A percentile compares a stretch with the other conserved stretches of the same genome.
Conservation (phyloP, 1,140 invertebrate species). For the Drosophila ficusphila region DNA sequence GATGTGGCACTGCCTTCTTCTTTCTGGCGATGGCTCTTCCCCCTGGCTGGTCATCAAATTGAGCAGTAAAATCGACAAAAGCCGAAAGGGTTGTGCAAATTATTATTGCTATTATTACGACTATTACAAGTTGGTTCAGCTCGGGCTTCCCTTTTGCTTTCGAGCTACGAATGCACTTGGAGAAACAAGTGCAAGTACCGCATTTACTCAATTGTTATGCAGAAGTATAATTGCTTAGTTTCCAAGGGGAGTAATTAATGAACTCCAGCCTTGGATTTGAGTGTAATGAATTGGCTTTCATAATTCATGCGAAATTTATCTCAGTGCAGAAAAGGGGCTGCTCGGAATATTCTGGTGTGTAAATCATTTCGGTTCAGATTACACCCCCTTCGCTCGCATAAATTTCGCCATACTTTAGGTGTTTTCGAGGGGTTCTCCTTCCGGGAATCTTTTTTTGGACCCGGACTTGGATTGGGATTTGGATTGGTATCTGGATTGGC, state of each 20-base stretch:
- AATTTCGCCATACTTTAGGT: conserved; percentile 51
- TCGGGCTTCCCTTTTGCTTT: neutral
- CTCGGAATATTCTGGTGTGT: conserved; percentile 18
- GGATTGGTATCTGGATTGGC: no score
- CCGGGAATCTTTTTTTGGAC: neutral
- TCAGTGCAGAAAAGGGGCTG: neutral
- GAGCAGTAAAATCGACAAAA: conserved; percentile 69
- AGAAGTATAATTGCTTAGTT: no score
- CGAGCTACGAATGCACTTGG: neutral
- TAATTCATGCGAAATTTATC: neutral
- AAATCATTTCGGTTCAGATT: conserved; percentile 62
- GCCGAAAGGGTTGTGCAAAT: conserved; percentile 75
- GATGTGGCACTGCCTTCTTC: conserved; percentile 1
- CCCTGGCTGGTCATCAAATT: conserved; percentile 60
- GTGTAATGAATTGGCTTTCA: no score
- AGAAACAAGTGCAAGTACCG: neutral
- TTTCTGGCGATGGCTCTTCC: neutral
- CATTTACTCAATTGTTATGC: no score
- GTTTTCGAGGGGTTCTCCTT: conserved; percentile 14
- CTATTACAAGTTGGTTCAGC: conserved; percentile 58
- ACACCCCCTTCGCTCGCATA: conserved; percentile 42
- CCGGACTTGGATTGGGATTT: neutral
- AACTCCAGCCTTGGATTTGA: no score
- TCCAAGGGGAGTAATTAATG: no score
- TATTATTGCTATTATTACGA: conserved; percentile 75